Evolutionary conservation across 2,888 invertebrate species (phyloP).

Genomic region (Melanotus villosus): DNA sequence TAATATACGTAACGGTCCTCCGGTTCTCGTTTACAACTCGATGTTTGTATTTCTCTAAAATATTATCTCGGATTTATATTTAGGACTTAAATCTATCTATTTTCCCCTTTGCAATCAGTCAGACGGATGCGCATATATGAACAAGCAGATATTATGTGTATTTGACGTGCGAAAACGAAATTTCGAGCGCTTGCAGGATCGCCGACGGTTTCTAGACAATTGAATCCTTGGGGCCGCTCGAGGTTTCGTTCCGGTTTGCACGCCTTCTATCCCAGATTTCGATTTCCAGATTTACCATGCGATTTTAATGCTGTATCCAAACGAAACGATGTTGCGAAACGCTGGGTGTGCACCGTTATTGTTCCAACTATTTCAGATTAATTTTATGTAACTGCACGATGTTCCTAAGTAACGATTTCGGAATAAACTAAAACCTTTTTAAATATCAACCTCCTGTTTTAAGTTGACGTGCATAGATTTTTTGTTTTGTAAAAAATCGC

Average conservation of each 20-base stretch:
- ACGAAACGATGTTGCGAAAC: slow-evolving; percentile 31
- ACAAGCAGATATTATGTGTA: slow-evolving; percentile 38
- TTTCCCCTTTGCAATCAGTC: slow-evolving; percentile 36
- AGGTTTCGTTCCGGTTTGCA: slow-evolving; percentile 30
- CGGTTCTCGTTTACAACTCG: neutral
- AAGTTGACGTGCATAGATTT: too few species aligned
- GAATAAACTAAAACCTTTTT: too few species aligned
- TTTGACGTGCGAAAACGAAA: slow-evolving; percentile 39
- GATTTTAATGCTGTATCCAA: slow-evolving; percentile 28
- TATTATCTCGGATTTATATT: slow-evolving; percentile 37
- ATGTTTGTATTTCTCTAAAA: slow-evolving; percentile 18
- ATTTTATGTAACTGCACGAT: too few species aligned
- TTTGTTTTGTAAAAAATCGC: too few species aligned
- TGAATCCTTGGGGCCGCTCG: slow-evolving; percentile 27
- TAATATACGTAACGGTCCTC: too few species aligned
- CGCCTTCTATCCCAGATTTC: slow-evolving; percentile 29
- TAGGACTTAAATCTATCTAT: slow-evolving; percentile 34
- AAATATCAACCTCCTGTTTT: too few species aligned
- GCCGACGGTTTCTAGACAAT: slow-evolving; percentile 34
- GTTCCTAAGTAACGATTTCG: too few species aligned
- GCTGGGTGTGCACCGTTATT: slow-evolving; percentile 13
- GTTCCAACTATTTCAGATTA: slow-evolving; percentile 8
- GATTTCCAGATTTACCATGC: slow-evolving; percentile 38
- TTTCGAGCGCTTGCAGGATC: slow-evolving; percentile 29
- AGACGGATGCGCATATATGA: slow-evolving; percentile 40